Evolutionary conservation across 2,113 vertebrate genomes (phyloP).

Genomic region (Rhynchomys soricoides): DNA sequence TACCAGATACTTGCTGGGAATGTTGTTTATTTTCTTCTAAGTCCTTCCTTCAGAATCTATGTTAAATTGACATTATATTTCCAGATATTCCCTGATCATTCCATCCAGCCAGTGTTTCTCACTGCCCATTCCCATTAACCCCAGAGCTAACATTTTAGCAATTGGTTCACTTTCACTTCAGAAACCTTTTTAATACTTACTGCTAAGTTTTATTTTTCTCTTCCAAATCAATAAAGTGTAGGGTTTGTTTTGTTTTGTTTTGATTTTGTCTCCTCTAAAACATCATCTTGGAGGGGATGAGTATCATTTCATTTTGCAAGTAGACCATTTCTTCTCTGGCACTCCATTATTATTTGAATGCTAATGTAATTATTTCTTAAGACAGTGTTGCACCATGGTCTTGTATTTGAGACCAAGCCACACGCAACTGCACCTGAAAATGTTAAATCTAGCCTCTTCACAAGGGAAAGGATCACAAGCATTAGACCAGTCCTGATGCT

Average conservation of each 20-base stretch:
- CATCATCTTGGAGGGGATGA: not conserved
- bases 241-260: too few species aligned
- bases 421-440: not conserved
- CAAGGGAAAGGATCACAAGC: not conserved
- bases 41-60: not conserved
- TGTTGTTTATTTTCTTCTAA: not conserved
- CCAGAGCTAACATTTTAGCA: not conserved
- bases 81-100: not conserved
- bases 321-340: not conserved
- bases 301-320: not conserved
- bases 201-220: slow-evolving; percentile 45
- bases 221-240: not conserved
- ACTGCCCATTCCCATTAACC: not conserved
- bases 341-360: not conserved
- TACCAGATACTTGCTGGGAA: not conserved
- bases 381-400: not conserved
- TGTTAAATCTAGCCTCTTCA: not conserved
- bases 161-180: not conserved
- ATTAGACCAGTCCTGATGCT: not conserved
- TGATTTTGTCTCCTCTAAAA: slow-evolving; percentile 48
- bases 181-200: not conserved
- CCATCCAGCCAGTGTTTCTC: not conserved
- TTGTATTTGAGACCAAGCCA: slow-evolving; percentile 13
- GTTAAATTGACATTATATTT: slow-evolving; percentile 7
- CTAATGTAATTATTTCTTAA: slow-evolving; percentile 38